Percentiles rank a stretch among this genome's conserved stretches.
Evolutionary conservation across 2,113 vertebrate genomes (phyloP).

Genomic region (Garra rufa): DNA sequence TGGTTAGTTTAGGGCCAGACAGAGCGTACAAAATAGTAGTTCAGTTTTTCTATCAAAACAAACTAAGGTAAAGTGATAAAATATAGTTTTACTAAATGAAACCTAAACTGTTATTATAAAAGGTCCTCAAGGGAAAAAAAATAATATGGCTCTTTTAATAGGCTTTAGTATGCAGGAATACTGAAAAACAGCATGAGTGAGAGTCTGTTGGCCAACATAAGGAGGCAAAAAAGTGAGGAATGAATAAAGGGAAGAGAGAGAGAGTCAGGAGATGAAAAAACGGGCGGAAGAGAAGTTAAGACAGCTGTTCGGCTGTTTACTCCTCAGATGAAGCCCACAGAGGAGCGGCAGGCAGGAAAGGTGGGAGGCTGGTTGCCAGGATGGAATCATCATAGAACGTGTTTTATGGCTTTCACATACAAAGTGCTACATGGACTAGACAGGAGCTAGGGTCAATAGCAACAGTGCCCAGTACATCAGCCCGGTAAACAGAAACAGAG

Average conservation of each 20-base stretch:
- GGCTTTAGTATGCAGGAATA: not conserved
- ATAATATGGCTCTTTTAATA: not conserved
- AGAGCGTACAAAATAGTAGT: not conserved
- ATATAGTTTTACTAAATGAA: too few species aligned
- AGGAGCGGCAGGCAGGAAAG: slow-evolving; percentile 59
- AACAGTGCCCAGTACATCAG: slow-evolving; percentile 45
- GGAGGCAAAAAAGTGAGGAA: slow-evolving; percentile 32
- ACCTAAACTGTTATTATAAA: not conserved
- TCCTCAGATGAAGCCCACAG: slow-evolving; percentile 61
- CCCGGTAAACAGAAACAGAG: slow-evolving; percentile 56
- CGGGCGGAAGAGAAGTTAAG: slow-evolving; percentile 56
- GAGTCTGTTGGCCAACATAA: not conserved
- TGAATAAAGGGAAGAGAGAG: slow-evolving; percentile 44
- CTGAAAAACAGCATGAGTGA: slow-evolving; percentile 32
- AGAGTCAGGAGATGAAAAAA: slow-evolving; percentile 47
- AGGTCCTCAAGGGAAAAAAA: not conserved
- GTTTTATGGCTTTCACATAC: slow-evolving; percentile 68
- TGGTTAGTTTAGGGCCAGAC: not conserved
- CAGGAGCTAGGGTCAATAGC: slow-evolving; percentile 44
- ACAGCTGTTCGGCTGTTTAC: slow-evolving; percentile 75
- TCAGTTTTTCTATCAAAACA: not conserved
- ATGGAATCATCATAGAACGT: slow-evolving; percentile 64
- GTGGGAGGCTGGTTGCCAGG: slow-evolving; percentile 62
- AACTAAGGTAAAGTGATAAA: not conserved
- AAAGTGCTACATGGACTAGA: slow-evolving; percentile 43